These are phyloP conservation scores for Drosophila neocordata DNA, from an alignment of 1,140 invertebrate species.

Conservation along the genomic window DNA sequence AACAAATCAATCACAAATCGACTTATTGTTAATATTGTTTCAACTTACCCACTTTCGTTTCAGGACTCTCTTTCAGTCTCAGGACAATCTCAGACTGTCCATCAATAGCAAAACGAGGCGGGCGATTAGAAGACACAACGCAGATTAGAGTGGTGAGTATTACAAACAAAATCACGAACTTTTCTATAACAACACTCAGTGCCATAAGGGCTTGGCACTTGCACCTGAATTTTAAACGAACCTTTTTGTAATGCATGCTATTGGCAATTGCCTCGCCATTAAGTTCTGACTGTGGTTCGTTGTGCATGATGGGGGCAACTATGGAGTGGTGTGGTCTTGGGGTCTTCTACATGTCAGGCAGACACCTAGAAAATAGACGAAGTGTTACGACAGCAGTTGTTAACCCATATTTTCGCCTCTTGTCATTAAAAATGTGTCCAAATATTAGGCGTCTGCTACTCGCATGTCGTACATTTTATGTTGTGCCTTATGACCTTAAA, in stretches of 20 bases:
- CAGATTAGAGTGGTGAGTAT: conserved; percentile 48
- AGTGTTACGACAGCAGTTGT: conserved; percentile 60
- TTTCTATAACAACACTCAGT: conserved; percentile 20
- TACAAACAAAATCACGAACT: conserved; percentile 17
- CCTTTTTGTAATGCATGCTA: conserved; percentile 65
- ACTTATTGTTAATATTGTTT: neutral
- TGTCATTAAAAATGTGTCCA: conserved; percentile 43
- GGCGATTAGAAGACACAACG: conserved; percentile 85
- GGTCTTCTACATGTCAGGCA: conserved; percentile 53
- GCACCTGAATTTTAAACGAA: conserved; percentile 65
- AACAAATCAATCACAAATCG: neutral
- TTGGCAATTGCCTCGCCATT: conserved; percentile 10
- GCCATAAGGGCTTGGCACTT: conserved; percentile 1
- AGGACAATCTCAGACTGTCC: conserved; percentile 95
- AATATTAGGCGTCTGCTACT: conserved; percentile 1
- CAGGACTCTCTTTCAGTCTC: conserved; percentile 92
- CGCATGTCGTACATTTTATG: conserved; percentile 48
- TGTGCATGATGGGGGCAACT: conserved; percentile 49
- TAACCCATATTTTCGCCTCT: conserved; percentile 59
- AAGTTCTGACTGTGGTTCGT: conserved; percentile 28
- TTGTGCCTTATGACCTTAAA: conserved; percentile 70
- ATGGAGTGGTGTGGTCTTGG: neutral
- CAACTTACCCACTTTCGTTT: conserved; percentile 92
- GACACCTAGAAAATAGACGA: conserved; percentile 68
- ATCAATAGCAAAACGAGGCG: conserved; percentile 92